Evolutionary conservation across 2,888 invertebrate genomes (phyloP), one percentile per base, ranked within the genome.

Genomic region (Cheilosia impressa): DNA sequence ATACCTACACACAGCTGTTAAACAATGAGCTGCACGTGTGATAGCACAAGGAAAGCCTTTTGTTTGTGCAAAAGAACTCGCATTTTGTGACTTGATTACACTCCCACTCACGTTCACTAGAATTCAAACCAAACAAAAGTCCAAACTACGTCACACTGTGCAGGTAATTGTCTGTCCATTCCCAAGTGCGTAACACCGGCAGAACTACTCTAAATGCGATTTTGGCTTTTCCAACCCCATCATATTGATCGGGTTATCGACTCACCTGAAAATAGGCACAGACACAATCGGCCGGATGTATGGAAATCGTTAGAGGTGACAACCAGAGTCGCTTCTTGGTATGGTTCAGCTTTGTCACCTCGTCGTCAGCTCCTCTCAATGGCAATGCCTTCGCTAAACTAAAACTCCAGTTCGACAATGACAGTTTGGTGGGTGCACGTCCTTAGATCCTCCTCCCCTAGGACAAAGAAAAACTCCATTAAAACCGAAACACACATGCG

Each of bases 231-330:
- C 45, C 31, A 68, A 19, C 45, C 47, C 57, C 13, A 22, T 15
- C 45, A 22, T 79, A 83, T 83, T 57, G 83, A 83, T 83, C 69
- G 43, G 24, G 57, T 2, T 78, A 79, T 79, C 57, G 79, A 84
- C 83, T 84, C 69, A 84, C 83, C 83, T 79, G 79, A 79, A 79
- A 79, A 83, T 83, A 78, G 68, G 45, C 78, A 82, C 77, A 76
- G 78, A 69, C 62, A 63, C 62, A 41, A 57, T 69, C 53, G 55
- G 72, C 53, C 66, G 47, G 71, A 55, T 55, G 60, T 76, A 50
- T 15, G 22, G 19, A 53, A 53, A 34, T 24, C 10, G 6, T 6
- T 55, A 34, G 10, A 78, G 53, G 62, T 62, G 75, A 60, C 83
- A 79, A 83, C 83, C 79, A 84, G 84, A 76, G 47, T 47, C 19